Percentiles rank a stretch among this genome's conserved stretches.
These are phyloP conservation scores for Nematopogon swammerdamellus DNA, from an alignment of 2,888 invertebrate genomes.

Conservation along the genomic window DNA sequence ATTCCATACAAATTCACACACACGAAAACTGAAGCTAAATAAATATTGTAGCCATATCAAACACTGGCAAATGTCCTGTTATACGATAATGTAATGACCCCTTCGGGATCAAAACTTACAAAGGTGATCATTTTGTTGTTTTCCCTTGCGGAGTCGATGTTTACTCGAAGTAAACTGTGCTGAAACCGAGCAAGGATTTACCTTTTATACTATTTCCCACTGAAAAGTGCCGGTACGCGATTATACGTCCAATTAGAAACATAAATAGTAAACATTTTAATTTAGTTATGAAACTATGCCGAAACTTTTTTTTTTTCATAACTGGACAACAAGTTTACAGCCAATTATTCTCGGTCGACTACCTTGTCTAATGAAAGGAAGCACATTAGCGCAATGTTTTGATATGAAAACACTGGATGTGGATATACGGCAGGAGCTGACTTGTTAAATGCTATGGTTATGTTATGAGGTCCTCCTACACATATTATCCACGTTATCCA, in stretches of 20 bases:
- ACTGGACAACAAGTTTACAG: background rate
- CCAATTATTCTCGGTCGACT: background rate
- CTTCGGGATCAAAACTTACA: background rate
- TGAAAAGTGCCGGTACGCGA: background rate
- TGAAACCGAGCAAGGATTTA: background rate
- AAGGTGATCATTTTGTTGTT: background rate
- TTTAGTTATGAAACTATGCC: background rate
- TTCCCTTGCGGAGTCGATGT: background rate
- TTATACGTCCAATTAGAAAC: background rate
- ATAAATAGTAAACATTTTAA: background rate
- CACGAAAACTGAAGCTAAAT: too few relatives aligned
- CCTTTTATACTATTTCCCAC: background rate
- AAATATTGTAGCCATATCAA: too few relatives aligned
- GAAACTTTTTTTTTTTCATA: background rate
- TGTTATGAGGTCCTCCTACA: too few relatives aligned
- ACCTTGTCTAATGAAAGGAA: background rate
- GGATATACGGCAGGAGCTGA: too few relatives aligned
- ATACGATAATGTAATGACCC: too few relatives aligned
- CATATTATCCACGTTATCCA: too few relatives aligned
- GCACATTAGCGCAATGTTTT: too few relatives aligned
- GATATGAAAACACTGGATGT: too few relatives aligned
- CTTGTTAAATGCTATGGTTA: too few relatives aligned
- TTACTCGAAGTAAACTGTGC: background rate
- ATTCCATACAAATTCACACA: too few relatives aligned
- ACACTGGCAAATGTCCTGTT: too few relatives aligned